A percentile compares a stretch with the other conserved stretches of the same genome.
These are phyloP conservation scores for Acanthurus leucopareius DNA, from an alignment of 2,797 vertebrate species.

Conservation along the genomic window DNA sequence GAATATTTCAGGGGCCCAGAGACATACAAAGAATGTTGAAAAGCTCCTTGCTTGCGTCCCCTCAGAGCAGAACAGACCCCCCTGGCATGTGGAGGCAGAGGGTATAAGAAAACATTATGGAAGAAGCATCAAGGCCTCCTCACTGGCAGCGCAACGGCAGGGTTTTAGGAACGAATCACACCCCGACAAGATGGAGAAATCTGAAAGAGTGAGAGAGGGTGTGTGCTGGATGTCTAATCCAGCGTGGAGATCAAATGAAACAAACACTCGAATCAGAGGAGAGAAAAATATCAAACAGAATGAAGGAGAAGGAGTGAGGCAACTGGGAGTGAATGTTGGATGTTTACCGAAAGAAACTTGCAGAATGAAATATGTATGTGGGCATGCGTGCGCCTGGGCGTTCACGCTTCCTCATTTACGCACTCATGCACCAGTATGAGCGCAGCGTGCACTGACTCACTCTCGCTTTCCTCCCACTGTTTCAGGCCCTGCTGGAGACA, in stretches of 20 bases:
- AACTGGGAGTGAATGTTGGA: conserved; percentile 70
- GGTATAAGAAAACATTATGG: conserved; percentile 61
- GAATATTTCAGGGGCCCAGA: conserved; percentile 85
- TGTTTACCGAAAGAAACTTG: conserved; percentile 75
- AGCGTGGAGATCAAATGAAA: conserved; percentile 81
- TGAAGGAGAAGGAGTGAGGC: conserved; percentile 69
- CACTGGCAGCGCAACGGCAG: conserved; percentile 57
- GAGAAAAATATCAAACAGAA: conserved; percentile 80
- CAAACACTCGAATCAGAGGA: conserved; percentile 82
- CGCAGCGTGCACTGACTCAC: conserved; percentile 42
- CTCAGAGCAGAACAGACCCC: conserved; percentile 71
- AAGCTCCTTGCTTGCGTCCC: conserved; percentile 71
- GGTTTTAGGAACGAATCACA: conserved; percentile 73
- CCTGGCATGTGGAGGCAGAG: conserved; percentile 65
- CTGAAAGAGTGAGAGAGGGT: conserved; percentile 39
- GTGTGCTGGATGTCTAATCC: conserved; percentile 67
- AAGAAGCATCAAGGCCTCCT: conserved; percentile 67
- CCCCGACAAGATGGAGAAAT: conserved; percentile 67
- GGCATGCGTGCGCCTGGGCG: conserved; percentile 32
- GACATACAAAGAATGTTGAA: conserved; percentile 78
- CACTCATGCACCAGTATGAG: conserved; percentile 42
- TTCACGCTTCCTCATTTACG: conserved; percentile 59
- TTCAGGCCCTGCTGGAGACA: conserved; percentile 93
- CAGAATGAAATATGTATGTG: conserved; percentile 74
- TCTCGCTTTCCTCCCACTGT: conserved; percentile 50